Percentiles rank a stretch among this genome's conserved stretches.
These are phyloP conservation scores for Brenthis hecate DNA, from an alignment of 2,888 invertebrate species.

Conservation along the genomic window DNA sequence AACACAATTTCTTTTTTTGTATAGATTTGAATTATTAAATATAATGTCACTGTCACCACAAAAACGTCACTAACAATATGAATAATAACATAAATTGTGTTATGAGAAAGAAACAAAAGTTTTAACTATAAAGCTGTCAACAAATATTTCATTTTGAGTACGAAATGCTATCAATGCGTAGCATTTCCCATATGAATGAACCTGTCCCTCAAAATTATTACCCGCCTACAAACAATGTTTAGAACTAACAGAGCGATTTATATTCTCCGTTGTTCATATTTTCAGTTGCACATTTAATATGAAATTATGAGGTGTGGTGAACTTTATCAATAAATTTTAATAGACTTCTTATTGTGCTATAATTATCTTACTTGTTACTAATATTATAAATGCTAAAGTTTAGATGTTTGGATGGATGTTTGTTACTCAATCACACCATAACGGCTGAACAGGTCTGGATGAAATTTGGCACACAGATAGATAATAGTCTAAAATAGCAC, in stretches of 20 bases:
- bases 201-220: conserved; percentile 14
- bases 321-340: not conserved
- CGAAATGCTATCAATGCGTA: conserved; percentile 6
- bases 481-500: no score
- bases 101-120: not conserved
- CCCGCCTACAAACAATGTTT: conserved; percentile 8
- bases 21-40: not conserved
- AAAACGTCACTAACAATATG: not conserved
- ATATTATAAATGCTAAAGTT: not conserved
- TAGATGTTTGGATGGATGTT: no score
- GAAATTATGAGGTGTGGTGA: not conserved
- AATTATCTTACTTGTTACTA: not conserved
- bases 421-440: no score
- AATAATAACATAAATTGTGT: not conserved
- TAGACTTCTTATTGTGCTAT: not conserved
- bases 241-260: conserved; percentile 14
- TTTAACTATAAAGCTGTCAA: not conserved
- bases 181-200: conserved; percentile 4
- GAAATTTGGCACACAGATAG: no score
- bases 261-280: not conserved
- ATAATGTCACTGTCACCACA: not conserved
- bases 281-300: not conserved
- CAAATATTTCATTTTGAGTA: conserved; percentile 12
- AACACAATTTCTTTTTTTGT: no score
- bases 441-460: no score